Evolutionary conservation across 2,113 vertebrate species (phyloP).

Genomic region (Rhinolophus ferrumequinum): DNA sequence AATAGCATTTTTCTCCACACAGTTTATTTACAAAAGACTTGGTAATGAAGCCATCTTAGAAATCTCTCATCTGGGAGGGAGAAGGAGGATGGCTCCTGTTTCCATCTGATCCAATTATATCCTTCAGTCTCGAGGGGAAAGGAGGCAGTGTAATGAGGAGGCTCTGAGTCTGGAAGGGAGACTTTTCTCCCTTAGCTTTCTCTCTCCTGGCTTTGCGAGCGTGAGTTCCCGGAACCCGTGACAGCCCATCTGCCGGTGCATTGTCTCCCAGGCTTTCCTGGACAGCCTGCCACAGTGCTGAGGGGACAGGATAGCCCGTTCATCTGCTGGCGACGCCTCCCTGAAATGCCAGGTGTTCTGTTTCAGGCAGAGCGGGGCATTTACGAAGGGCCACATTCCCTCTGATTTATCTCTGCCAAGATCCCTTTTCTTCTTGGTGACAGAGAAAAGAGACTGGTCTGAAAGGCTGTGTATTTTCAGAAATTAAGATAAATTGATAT

Average conservation of each 20-base stretch:
- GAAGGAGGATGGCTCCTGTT: background rate
- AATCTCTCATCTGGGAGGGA: background rate
- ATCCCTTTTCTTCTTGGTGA: constrained; percentile 71
- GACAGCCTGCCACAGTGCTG: constrained; percentile 50
- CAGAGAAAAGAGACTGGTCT: constrained; percentile 77
- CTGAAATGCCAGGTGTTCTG: constrained; percentile 59
- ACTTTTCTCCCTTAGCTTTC: constrained; percentile 53
- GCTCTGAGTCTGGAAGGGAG: constrained; percentile 48
- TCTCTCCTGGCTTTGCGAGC: constrained; percentile 56
- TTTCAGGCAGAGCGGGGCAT: constrained; percentile 73
- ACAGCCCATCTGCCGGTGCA: constrained; percentile 65
- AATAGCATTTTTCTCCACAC: constrained; percentile 40
- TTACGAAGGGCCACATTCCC: constrained; percentile 76
- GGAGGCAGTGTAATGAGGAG: background rate
- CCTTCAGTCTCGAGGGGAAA: background rate
- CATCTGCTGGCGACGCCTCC: constrained; percentile 64
- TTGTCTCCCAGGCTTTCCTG: constrained; percentile 49
- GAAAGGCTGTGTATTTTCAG: constrained; percentile 82
- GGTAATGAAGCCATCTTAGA: constrained; percentile 64
- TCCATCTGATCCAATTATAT: constrained; percentile 60
- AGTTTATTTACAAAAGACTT: constrained; percentile 38
- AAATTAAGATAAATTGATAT: constrained; percentile 86
- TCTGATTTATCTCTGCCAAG: constrained; percentile 80
- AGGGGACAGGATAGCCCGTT: constrained; percentile 72
- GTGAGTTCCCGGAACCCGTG: constrained; percentile 59